Conservation (phyloP, 2,113 vertebrate species). For the Periophthalmodon schlosseri region DNA sequence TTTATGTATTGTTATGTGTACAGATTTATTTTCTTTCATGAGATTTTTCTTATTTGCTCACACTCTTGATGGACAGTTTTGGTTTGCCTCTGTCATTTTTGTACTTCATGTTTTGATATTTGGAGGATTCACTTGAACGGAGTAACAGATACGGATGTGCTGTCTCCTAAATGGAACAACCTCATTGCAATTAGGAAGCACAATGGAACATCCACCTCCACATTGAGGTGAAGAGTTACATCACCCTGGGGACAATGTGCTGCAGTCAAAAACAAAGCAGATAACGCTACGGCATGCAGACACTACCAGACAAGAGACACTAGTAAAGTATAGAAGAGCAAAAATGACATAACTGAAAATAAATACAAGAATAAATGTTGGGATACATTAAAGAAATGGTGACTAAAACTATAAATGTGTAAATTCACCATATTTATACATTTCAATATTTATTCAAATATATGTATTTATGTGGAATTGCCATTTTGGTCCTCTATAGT, state of each 20-base stretch:
- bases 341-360: no score
- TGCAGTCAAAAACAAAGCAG: constrained; percentile 72
- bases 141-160: constrained; percentile 59
- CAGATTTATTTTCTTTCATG: background rate
- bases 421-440: no score
- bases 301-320: constrained; percentile 9
- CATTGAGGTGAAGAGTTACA: constrained; percentile 74
- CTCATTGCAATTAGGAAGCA: constrained; percentile 81
- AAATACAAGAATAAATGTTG: no score
- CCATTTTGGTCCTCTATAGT: no score
- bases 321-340: constrained; percentile 20
- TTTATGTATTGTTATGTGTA: background rate
- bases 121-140: constrained; percentile 11
- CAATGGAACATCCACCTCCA: constrained; percentile 80
- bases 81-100: background rate
- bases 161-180: constrained; percentile 77
- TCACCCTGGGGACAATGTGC: constrained; percentile 70
- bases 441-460: no score
- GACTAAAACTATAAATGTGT: no score
- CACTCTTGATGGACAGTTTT: background rate
- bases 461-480: no score
- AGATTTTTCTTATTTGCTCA: background rate
- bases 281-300: constrained; percentile 45
- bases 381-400: no score
- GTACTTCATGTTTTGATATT: constrained; percentile 18